A percentile compares a stretch with the other conserved stretches of the same genome.
These are phyloP conservation scores for Hydrotaea diabolus DNA, from an alignment of 2,888 invertebrate species.

Conservation along the genomic window DNA sequence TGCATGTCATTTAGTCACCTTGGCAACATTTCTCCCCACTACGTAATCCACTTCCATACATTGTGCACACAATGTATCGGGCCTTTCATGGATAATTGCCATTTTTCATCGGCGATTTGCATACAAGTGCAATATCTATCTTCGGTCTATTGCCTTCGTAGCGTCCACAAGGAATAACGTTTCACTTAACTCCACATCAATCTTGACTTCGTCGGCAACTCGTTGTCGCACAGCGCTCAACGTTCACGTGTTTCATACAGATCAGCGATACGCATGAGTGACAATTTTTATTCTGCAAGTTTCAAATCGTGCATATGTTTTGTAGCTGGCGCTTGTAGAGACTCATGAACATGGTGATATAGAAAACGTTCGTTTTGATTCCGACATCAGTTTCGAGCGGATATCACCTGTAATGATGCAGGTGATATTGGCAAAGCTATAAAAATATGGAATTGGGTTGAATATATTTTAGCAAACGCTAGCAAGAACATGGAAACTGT, in stretches of 20 bases:
- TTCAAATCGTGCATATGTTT: not conserved
- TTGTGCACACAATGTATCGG: not conserved
- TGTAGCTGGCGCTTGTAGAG: not conserved
- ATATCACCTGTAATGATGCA: slow-evolving; percentile 18
- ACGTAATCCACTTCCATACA: not conserved
- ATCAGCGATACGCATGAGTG: too few relatives aligned
- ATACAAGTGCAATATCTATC: not conserved
- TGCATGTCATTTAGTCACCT: not conserved
- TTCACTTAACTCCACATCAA: too few relatives aligned
- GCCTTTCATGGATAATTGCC: not conserved
- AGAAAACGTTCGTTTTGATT: not conserved
- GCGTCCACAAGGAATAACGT: too few relatives aligned
- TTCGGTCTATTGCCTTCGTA: not conserved
- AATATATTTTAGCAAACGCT: too few relatives aligned
- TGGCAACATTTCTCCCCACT: not conserved
- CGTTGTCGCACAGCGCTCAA: too few relatives aligned
- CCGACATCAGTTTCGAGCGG: not conserved
- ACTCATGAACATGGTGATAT: not conserved
- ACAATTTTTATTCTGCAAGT: too few relatives aligned
- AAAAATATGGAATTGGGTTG: slow-evolving; percentile 4
- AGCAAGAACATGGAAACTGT: too few relatives aligned
- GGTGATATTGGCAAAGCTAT: not conserved
- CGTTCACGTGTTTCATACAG: too few relatives aligned
- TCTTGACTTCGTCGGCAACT: too few relatives aligned
- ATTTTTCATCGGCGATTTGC: not conserved